These are phyloP conservation scores for Xyrauchen texanus DNA, from an alignment of 2,113 vertebrate genomes.

Conservation along the genomic window DNA sequence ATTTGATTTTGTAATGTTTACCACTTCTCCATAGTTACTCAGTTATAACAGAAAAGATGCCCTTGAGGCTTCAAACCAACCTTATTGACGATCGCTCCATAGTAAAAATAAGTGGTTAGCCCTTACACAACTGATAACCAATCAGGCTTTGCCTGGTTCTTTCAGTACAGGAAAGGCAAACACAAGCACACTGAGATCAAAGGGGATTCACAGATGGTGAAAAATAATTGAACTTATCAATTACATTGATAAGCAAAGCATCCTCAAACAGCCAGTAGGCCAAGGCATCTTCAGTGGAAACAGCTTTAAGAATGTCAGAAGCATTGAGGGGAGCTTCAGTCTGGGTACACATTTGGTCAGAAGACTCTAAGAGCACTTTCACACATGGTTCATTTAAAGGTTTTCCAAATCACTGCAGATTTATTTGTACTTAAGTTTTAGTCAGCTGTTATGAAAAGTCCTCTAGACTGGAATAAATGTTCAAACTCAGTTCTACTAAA, in stretches of 20 bases:
- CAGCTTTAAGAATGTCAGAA: conserved; percentile 42
- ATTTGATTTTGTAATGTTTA: conserved; percentile 77
- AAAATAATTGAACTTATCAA: no score
- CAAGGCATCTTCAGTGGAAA: conserved; percentile 87
- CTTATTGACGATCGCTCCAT: conserved; percentile 68
- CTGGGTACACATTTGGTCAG: no score
- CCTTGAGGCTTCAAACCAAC: not conserved
- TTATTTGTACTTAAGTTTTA: no score
- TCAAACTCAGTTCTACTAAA: no score
- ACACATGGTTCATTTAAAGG: no score
- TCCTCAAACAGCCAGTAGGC: conserved; percentile 66
- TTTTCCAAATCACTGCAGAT: no score
- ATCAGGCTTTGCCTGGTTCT: conserved; percentile 57
- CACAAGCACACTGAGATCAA: conserved; percentile 75
- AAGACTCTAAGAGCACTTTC: no score
- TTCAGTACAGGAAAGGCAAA: conserved; percentile 24
- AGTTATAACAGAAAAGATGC: not conserved
- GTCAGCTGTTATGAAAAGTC: no score
- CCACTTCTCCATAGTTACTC: conserved; percentile 66
- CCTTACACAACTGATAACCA: conserved; percentile 80
- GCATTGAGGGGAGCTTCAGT: no score
- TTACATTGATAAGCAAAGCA: no score
- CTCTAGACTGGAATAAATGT: no score
- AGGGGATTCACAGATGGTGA: conserved; percentile 32
- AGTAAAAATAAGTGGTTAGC: conserved; percentile 70